phyloP scores from a whole-genome alignment of 2,113 vertebrate genomes.

The Columba janthina region DNA sequence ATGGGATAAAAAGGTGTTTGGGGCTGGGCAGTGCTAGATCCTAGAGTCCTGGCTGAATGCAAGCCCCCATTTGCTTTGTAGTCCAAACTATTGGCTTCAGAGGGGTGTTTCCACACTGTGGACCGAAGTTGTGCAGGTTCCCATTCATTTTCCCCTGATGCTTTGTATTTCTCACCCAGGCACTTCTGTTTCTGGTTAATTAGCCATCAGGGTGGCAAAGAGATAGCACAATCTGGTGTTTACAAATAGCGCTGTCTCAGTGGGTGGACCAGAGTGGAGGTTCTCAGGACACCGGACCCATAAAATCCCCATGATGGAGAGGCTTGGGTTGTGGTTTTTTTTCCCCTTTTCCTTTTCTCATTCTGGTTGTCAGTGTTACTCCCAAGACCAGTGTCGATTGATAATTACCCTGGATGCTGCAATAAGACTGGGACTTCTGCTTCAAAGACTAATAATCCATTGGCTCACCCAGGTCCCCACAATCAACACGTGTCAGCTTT shows the following conservation, averaged over 20 bases:
- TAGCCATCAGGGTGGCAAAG: neutral
- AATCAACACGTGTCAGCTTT: fast-evolving
- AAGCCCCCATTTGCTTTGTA: neutral
- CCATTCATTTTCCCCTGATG: neutral
- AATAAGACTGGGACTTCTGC: neutral
- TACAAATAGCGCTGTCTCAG: neutral
- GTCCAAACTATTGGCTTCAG: neutral
- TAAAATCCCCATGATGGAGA: neutral
- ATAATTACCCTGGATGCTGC: neutral
- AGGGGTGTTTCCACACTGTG: neutral
- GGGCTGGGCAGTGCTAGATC: neutral
- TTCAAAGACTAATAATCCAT: neutral
- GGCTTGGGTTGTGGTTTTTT: neutral
- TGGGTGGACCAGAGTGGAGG: neutral
- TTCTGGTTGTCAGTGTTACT: neutral
- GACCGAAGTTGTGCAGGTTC: neutral
- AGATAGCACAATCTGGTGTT: neutral
- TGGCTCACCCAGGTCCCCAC: neutral
- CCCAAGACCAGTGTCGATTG: neutral
- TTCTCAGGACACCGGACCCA: neutral
- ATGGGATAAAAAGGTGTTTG: neutral
- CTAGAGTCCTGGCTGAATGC: neutral
- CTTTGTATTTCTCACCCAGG: neutral
- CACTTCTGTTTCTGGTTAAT: constrained; percentile 7
- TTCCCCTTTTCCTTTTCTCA: neutral